phyloP scores from a whole-genome alignment of 2,888 invertebrate species.

The Sclerodermus sp. region DNA sequence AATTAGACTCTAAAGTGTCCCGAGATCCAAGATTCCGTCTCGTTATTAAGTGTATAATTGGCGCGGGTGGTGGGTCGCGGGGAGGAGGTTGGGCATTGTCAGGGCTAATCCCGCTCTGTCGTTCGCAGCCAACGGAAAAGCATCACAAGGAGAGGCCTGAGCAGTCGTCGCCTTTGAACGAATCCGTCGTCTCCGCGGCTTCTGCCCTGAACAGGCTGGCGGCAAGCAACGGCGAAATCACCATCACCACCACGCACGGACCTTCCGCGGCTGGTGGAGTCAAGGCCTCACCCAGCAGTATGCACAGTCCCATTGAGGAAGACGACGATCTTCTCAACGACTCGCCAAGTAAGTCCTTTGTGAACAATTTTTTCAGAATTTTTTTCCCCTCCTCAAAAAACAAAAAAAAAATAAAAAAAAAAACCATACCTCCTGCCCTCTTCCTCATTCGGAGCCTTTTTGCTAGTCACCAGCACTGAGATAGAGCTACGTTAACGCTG shows the following conservation, averaged over 20 bases:
- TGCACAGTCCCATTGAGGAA: constrained; percentile 53
- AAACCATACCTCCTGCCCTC: too few relatives aligned
- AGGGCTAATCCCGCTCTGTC: background rate
- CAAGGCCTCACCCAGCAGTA: constrained; percentile 56
- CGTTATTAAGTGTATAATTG: constrained; percentile 41
- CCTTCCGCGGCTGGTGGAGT: constrained; percentile 56
- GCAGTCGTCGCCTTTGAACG: constrained; percentile 57
- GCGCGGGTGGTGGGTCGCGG: constrained; percentile 17
- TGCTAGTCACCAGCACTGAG: too few relatives aligned
- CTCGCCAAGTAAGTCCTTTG: constrained; percentile 85
- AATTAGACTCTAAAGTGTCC: constrained; percentile 42
- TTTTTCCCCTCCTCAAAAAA: too few relatives aligned
- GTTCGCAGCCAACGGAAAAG: constrained; percentile 53
- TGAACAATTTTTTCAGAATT: too few relatives aligned
- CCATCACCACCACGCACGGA: constrained; percentile 77
- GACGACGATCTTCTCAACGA: constrained; percentile 73
- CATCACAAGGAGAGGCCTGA: constrained; percentile 58
- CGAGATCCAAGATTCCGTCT: constrained; percentile 23
- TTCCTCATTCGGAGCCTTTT: too few relatives aligned
- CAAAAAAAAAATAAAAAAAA: too few relatives aligned
- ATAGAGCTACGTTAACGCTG: too few relatives aligned
- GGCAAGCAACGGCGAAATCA: constrained; percentile 79
- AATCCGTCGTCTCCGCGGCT: constrained; percentile 61
- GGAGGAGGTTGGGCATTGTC: constrained; percentile 16
- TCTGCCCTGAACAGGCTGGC: constrained; percentile 72